Evolutionary conservation across 1,140 invertebrate species (phyloP).

Genomic region (Epicauta chinensis): DNA sequence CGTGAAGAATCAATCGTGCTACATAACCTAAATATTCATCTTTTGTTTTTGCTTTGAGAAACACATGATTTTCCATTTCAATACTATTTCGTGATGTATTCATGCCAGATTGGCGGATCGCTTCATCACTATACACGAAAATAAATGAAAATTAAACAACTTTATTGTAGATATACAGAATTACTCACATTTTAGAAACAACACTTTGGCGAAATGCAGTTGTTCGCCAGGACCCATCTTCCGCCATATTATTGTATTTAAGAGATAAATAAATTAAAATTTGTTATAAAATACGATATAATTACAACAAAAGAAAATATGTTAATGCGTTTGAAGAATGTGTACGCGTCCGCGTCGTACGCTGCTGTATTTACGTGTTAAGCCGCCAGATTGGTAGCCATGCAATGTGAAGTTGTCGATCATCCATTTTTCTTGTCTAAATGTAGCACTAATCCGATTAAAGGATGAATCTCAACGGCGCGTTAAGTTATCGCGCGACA

Average conservation of each 20-base stretch:
- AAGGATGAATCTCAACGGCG: too few species aligned
- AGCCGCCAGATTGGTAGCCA: too few species aligned
- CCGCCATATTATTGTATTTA: constrained; percentile 24
- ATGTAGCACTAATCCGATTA: too few species aligned
- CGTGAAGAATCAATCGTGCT: constrained; percentile 82
- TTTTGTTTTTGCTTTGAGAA: constrained; percentile 77
- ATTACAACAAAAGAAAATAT: too few species aligned
- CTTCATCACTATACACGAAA: constrained; percentile 65
- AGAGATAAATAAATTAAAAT: too few species aligned
- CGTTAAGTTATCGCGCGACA: too few species aligned
- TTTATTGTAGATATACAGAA: background rate
- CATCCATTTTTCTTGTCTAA: too few species aligned
- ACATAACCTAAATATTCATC: constrained; percentile 86
- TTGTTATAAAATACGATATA: too few species aligned
- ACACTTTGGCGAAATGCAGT: constrained; percentile 66
- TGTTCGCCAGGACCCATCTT: constrained; percentile 54
- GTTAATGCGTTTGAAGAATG: too few species aligned
- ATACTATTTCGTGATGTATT: constrained; percentile 74
- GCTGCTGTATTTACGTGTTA: too few species aligned
- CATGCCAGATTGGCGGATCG: constrained; percentile 72
- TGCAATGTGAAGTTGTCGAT: too few species aligned
- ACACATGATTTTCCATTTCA: constrained; percentile 93
- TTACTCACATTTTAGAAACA: constrained; percentile 67
- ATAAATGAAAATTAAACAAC: constrained; percentile 14
- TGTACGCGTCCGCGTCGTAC: too few species aligned